A percentile compares a stretch with the other conserved stretches of the same genome.
Conservation (phyloP, 2,888 invertebrate species). For the Ormyrus labotus region DNA sequence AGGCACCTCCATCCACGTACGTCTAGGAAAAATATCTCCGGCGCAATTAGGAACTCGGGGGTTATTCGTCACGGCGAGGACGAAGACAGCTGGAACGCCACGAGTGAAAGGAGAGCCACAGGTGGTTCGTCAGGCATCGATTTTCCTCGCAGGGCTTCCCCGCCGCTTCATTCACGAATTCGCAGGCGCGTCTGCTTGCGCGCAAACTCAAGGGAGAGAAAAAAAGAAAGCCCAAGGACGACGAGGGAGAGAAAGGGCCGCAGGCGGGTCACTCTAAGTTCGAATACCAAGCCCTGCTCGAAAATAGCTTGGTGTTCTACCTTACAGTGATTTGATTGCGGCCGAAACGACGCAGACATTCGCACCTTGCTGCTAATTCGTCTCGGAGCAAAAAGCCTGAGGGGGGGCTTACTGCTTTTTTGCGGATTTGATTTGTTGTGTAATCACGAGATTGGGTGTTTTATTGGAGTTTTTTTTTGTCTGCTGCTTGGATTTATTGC, state of each 20-base stretch:
- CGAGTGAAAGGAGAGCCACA: conserved; percentile 42
- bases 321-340: conserved; percentile 92
- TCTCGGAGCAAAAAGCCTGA: neutral
- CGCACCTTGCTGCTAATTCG: conserved; percentile 23
- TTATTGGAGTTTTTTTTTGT: too few relatives aligned
- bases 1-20: too few relatives aligned
- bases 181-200: neutral
- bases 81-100: neutral
- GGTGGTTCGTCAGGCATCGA: conserved; percentile 55
- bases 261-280: conserved; percentile 91
- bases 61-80: too few relatives aligned
- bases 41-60: too few relatives aligned
- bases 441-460: neutral
- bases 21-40: too few relatives aligned
- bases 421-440: neutral
- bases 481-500: too few relatives aligned
- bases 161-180: conserved; percentile 49
- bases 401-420: neutral
- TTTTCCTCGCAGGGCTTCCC: conserved; percentile 36
- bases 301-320: conserved; percentile 94
- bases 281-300: conserved; percentile 90
- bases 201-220: neutral
- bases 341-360: conserved; percentile 47
- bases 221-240: neutral
- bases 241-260: conserved; percentile 57